These are phyloP conservation scores for Penaeus chinensis DNA, from an alignment of 1,140 invertebrate genomes.

Conservation along the genomic window DNA sequence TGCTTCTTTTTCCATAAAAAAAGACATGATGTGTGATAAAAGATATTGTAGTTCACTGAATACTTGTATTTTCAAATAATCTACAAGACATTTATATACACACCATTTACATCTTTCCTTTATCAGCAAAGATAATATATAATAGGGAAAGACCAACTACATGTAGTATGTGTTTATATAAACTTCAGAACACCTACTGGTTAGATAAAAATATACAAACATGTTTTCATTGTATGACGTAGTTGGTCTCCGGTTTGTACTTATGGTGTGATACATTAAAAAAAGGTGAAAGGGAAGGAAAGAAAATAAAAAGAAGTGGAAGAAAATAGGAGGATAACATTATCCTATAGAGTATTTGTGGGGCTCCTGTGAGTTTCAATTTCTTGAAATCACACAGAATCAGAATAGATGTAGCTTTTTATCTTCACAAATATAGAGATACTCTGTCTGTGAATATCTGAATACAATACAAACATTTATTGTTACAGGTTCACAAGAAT, in stretches of 20 bases:
- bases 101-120: conserved; percentile 33
- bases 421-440: too few relatives aligned
- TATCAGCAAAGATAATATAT: conserved; percentile 40
- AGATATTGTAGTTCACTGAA: conserved; percentile 18
- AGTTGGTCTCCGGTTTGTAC: conserved; percentile 46
- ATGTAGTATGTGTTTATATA: neutral
- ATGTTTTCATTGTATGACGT: conserved; percentile 4
- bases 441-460: too few relatives aligned
- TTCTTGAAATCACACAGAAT: too few relatives aligned
- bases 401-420: too few relatives aligned
- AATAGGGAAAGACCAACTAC: conserved; percentile 41
- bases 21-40: neutral
- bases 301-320: neutral
- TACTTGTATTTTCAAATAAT: conserved; percentile 30
- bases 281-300: neutral
- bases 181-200: conserved; percentile 19
- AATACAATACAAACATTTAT: too few relatives aligned
- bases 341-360: too few relatives aligned
- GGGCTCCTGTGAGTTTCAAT: too few relatives aligned
- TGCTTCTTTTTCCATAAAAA: too few relatives aligned
- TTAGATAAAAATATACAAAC: conserved; percentile 36
- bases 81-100: conserved; percentile 33
- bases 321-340: too few relatives aligned
- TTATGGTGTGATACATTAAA: conserved; percentile 39
- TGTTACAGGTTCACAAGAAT: too few relatives aligned